Conservation (phyloP, 2,888 invertebrate species). For the Ochropleura plecta region DNA sequence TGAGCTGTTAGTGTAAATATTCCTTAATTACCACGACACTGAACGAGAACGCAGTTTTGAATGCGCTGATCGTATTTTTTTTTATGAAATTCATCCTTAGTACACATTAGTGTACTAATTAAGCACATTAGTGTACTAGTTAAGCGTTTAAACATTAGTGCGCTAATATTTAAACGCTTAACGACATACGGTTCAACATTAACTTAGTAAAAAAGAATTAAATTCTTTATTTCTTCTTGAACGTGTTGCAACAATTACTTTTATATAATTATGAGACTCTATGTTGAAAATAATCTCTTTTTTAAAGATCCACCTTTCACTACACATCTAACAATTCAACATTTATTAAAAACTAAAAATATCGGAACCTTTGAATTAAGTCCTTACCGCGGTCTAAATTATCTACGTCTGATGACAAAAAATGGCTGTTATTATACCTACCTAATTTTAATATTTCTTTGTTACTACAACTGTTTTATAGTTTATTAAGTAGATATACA, state of each 20-base stretch:
- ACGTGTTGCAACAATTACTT: neutral
- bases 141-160: neutral
- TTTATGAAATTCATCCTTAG: neutral
- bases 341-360: neutral
- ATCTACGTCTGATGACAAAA: neutral
- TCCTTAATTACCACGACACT: neutral
- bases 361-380: neutral
- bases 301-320: neutral
- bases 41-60: neutral
- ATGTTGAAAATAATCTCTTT: neutral
- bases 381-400: neutral
- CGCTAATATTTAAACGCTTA: no score
- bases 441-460: neutral
- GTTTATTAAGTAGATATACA: neutral
- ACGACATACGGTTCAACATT: neutral
- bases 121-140: no score
- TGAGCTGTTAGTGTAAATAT: neutral
- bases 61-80: neutral
- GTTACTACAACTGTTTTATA: neutral
- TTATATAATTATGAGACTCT: neutral
- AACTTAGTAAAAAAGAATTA: neutral
- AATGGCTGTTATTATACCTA: slow-evolving; percentile 1
- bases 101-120: no score
- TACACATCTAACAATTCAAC: neutral
- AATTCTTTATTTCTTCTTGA: neutral